Conservation (phyloP, 2,113 vertebrate species). For the Rattus rattus region DNA sequence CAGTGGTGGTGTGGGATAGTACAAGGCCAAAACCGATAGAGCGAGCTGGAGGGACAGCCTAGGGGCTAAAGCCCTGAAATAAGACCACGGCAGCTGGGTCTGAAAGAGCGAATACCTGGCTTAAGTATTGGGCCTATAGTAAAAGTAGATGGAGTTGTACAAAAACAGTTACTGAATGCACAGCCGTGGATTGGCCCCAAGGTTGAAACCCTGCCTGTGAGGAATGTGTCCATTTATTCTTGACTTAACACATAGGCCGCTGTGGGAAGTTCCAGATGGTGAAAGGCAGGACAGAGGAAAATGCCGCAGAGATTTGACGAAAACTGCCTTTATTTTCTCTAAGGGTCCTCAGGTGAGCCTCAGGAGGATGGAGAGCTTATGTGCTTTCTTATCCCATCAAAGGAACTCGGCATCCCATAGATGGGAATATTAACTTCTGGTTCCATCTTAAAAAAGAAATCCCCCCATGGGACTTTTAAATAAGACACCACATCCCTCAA, state of each 20-base stretch:
- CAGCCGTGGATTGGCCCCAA: not conserved
- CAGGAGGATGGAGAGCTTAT: not conserved
- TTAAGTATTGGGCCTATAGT: not conserved
- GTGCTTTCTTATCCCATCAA: not conserved
- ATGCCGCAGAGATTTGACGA: not conserved
- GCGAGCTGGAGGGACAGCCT: not conserved
- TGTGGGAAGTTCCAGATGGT: not conserved
- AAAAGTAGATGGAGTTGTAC: not conserved
- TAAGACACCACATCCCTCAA: not conserved
- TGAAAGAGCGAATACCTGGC: not conserved
- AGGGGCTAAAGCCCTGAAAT: not conserved
- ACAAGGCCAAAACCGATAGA: not conserved
- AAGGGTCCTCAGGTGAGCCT: not conserved
- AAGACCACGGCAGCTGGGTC: not conserved
- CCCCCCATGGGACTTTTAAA: not conserved
- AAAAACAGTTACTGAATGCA: not conserved
- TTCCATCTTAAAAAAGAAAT: not conserved
- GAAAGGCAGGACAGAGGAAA: not conserved
- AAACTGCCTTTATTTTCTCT: not conserved
- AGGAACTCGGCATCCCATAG: not conserved
- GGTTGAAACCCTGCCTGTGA: not conserved
- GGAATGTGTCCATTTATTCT: not conserved
- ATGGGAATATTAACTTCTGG: not conserved
- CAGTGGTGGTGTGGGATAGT: accelerated
- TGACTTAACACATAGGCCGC: not conserved